A percentile compares a stretch with the other conserved stretches of the same genome.
These are phyloP conservation scores for Aleiodes sp. DNA, from an alignment of 1,140 invertebrate species.

Conservation along the genomic window DNA sequence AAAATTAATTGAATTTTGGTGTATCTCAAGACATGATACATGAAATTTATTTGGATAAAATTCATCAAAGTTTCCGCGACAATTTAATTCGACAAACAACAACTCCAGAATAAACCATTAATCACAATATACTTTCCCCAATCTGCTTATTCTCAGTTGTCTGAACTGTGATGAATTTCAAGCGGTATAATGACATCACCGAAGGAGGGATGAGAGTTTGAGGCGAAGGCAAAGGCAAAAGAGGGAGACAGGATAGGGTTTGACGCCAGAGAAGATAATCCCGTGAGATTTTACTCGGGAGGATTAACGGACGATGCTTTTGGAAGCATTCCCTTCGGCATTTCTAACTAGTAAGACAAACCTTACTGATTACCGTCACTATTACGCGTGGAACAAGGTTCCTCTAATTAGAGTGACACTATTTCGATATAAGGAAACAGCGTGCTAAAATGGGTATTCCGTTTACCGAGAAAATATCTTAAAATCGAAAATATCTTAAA, in stretches of 20 bases:
- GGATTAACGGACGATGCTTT: background rate
- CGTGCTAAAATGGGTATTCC: too few relatives aligned
- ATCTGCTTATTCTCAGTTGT: background rate
- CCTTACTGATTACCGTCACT: slow-evolving; percentile 3
- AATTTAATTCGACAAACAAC: background rate
- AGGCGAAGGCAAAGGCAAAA: too few relatives aligned
- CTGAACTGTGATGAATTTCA: slow-evolving; percentile 3
- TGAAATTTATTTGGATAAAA: background rate
- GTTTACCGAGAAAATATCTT: too few relatives aligned
- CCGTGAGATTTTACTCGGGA: background rate
- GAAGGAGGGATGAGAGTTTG: background rate
- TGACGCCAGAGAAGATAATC: slow-evolving; percentile 11
- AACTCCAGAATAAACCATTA: background rate
- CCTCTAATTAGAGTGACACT: background rate
- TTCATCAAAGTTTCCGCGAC: background rate
- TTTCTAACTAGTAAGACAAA: background rate
- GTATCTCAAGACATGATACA: background rate
- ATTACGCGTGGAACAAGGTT: background rate
- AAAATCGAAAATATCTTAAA: too few relatives aligned
- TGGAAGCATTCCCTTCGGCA: background rate
- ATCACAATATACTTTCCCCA: background rate
- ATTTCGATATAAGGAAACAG: background rate
- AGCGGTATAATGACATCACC: background rate
- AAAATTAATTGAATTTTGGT: background rate
- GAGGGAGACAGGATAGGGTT: too few relatives aligned